Evolutionary conservation across 2,797 vertebrate genomes (phyloP).

Genomic region (Gymnothorax reevesii): DNA sequence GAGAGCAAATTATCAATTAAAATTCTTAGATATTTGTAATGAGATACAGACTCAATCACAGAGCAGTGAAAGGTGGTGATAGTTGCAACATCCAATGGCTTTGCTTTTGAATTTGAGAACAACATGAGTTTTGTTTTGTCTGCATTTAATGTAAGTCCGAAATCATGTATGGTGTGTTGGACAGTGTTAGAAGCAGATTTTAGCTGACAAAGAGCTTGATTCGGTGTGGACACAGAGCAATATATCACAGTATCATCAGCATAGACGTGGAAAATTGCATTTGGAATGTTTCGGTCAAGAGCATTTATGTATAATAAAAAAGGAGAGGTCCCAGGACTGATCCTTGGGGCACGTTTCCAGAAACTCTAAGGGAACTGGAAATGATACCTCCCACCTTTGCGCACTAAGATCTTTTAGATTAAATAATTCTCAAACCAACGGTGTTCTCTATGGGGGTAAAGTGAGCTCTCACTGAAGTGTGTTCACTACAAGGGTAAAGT

Average conservation of each 20-base stretch:
- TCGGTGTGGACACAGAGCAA: not conserved
- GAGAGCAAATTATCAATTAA: too few relatives aligned
- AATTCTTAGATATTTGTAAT: too few relatives aligned
- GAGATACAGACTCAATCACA: too few relatives aligned
- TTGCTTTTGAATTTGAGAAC: not conserved
- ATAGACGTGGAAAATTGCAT: not conserved
- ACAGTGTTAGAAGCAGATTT: slow-evolving; percentile 3
- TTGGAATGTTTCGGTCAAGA: not conserved
- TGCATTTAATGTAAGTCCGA: slow-evolving; percentile 22
- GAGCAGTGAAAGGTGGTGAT: too few relatives aligned
- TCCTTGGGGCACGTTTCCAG: not conserved
- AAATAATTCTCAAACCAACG: too few relatives aligned
- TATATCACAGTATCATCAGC: not conserved
- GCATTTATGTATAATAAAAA: not conserved
- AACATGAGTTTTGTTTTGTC: slow-evolving; percentile 27
- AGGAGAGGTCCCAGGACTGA: not conserved
- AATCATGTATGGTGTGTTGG: not conserved
- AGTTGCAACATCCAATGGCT: too few relatives aligned
- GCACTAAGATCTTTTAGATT: too few relatives aligned
- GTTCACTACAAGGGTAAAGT: too few relatives aligned
- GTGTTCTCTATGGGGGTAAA: too few relatives aligned
- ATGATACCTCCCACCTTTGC: not conserved
- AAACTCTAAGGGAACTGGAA: not conserved
- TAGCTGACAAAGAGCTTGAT: too few relatives aligned
- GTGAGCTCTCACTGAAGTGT: too few relatives aligned